phyloP scores from a whole-genome alignment of 2,888 invertebrate species.

The Hartigia nigra region DNA sequence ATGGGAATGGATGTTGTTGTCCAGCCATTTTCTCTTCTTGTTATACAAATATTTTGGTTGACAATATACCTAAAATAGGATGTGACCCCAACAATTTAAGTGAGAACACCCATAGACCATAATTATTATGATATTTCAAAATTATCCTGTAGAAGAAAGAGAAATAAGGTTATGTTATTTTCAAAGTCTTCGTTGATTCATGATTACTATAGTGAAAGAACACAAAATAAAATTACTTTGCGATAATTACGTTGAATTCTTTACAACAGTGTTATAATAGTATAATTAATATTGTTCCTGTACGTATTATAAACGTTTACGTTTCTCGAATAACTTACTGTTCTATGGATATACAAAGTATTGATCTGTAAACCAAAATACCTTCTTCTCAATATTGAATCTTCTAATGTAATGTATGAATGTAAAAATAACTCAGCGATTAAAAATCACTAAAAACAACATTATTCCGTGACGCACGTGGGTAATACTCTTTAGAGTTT shows the following conservation, averaged over 20 bases:
- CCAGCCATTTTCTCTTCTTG: conserved; percentile 71
- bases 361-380: not conserved
- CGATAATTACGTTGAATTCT: not conserved
- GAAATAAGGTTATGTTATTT: not conserved
- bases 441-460: not conserved
- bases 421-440: not conserved
- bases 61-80: not conserved
- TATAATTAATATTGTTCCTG: not conserved
- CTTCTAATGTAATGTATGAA: not conserved
- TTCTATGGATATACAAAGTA: not conserved
- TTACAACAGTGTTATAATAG: not conserved
- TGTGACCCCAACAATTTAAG: not conserved
- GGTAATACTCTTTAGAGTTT: not conserved
- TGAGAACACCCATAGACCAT: not conserved
- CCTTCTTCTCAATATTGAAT: not conserved
- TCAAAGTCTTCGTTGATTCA: not conserved
- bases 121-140: not conserved
- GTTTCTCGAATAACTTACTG: not conserved
- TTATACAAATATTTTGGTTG: not conserved
- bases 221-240: not conserved
- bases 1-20: conserved; percentile 79
- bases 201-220: not conserved
- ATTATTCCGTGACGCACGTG: not conserved
- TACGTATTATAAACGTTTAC: not conserved
- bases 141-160: not conserved